A percentile compares a stretch with the other conserved stretches of the same genome.
Conservation (phyloP, 2,888 invertebrate species). For the Steinernema hermaphroditum region DNA sequence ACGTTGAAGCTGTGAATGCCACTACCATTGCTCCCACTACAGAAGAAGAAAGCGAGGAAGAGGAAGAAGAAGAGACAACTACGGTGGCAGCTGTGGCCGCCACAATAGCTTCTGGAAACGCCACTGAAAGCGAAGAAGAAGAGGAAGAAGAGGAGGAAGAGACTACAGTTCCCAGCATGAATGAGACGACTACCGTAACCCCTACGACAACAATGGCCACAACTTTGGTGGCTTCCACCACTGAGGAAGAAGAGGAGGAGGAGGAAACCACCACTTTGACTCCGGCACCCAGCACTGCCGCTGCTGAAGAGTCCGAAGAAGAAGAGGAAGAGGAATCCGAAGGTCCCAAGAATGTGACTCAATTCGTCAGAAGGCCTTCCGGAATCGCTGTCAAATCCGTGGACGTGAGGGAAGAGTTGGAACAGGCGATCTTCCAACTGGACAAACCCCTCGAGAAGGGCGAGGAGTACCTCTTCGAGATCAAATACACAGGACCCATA, state of each 20-base stretch:
- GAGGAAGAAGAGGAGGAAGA: constrained; percentile 14
- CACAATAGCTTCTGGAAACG: neutral
- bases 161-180: neutral
- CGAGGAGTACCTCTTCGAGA: constrained; percentile 46
- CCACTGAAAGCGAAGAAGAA: constrained; percentile 17
- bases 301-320: neutral
- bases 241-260: neutral
- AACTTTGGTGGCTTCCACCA: neutral
- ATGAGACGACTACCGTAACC: neutral
- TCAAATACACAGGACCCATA: constrained; percentile 50
- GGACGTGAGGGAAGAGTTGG: constrained; percentile 45
- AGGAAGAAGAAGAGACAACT: constrained; percentile 31
- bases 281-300: no score
- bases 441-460: constrained; percentile 45
- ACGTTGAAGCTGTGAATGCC: neutral
- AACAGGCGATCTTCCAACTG: constrained; percentile 56
- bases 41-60: constrained; percentile 31
- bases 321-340: constrained; percentile 6
- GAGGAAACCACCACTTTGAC: neutral
- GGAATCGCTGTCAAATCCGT: constrained; percentile 38
- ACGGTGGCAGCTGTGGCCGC: neutral
- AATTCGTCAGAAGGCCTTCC: constrained; percentile 34
- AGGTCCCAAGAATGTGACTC: constrained; percentile 28
- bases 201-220: neutral
- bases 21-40: neutral